Evolutionary conservation across 2,797 vertebrate species (phyloP), one percentile per base, ranked within the genome.

Genomic region (Valencia hispanica): DNA sequence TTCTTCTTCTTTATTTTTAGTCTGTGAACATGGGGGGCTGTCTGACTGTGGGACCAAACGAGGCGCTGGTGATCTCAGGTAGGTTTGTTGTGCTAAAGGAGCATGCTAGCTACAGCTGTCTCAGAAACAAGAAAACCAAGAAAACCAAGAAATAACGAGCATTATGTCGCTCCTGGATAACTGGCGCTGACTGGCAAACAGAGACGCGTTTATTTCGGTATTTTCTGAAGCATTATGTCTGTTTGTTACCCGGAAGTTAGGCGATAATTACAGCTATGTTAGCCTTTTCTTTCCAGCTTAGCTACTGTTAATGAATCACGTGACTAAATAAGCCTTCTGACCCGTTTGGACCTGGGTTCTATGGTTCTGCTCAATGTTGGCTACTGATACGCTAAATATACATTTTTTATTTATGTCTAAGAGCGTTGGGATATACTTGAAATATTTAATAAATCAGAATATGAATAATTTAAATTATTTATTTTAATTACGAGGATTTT

Each of bases 21-120:
- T 15, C n/a, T 30, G 48, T 75, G 66, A 30, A 34, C 59, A 97
- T 98, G 97, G 97, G 97, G 79, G 97, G 94, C 88, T 98, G 97
- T 82, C 88, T 97, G 79, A 98, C 97, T 5, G 97, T 98, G 84
- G 97, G 97, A 82, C 97, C 97, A 70, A 98, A 97, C 79, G 97
- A 98, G 93, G 97, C 97, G 73, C 91, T 98, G 89, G 97, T 98
- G 84, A 97, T 98, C 70, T 98, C 97, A 90, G 97, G 97, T 99
- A 93, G 88, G 94, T 80, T 51, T 32, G 61, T 25, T 79, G 53
- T n/a, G 69, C n/a, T 85, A 57, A 53, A 12, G n/a, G 17, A 70
- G 39, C 61, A 61, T 55, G 70, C 39, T 66, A 66, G 36, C 63
- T 41, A 3, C 2, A 48, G 30, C 68, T 34, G 51, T 18, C 20